Percentiles rank a stretch among this genome's conserved stretches.
These are phyloP conservation scores for Cliona cf. orientalis DNA, from an alignment of 37 sponge, comb jelly and placozoan genomes.

Conservation along the genomic window DNA sequence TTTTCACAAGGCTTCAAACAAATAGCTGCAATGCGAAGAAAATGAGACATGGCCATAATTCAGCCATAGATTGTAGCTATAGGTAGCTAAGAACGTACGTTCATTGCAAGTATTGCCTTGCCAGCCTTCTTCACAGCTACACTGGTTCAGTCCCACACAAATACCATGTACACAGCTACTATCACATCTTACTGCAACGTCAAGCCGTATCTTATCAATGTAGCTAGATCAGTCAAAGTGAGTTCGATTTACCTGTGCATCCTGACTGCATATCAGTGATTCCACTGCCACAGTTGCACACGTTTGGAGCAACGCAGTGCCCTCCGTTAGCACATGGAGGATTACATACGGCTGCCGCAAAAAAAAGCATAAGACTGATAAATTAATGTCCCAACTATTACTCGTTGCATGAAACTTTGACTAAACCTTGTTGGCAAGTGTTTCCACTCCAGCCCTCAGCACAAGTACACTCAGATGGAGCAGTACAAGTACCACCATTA, in stretches of 20 bases:
- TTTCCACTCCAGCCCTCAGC: background rate
- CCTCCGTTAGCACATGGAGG: slow-evolving; percentile 18
- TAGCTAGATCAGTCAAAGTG: too few species aligned
- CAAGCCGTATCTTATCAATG: too few species aligned
- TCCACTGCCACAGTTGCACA: background rate
- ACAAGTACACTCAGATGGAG: background rate
- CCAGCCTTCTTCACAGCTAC: background rate
- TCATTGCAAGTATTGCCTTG: background rate
- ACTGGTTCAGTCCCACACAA: background rate
- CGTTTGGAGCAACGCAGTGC: slow-evolving; percentile 1
- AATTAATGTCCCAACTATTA: background rate
- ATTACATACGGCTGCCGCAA: background rate
- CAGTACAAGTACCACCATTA: slow-evolving; percentile 14
- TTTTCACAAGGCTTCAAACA: background rate
- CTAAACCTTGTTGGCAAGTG: background rate
- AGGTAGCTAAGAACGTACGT: too few species aligned
- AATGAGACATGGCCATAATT: too few species aligned
- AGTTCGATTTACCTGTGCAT: too few species aligned
- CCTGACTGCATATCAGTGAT: too few species aligned
- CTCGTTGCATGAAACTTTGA: background rate
- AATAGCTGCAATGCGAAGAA: background rate
- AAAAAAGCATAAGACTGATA: too few species aligned
- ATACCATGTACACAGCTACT: slow-evolving; percentile 1
- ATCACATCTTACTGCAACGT: too few species aligned
- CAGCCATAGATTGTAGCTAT: too few species aligned